Evolutionary conservation across 2,797 vertebrate genomes (phyloP), one percentile per base, ranked within the genome.

Genomic region (Florisuga fusca): DNA sequence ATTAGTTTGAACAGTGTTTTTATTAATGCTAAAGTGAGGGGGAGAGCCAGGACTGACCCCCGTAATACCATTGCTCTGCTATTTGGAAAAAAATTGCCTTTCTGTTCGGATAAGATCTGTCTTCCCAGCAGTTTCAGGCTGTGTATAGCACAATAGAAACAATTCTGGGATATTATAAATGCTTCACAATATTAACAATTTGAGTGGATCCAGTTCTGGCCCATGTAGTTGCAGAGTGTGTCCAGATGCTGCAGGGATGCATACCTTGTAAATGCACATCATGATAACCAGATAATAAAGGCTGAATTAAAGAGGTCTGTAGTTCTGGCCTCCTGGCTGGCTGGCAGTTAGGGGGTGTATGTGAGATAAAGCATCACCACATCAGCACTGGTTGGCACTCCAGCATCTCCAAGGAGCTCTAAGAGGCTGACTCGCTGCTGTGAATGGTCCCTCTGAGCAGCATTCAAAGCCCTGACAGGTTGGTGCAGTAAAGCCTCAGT

Each of bases 231-330:
- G 69, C 55, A 73, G 69, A 94, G 50, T 53, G 53, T 73, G 85
- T 84, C 90, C 96, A 93, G 85, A 95, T 82, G 80, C 76, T 85
- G 48, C 85, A 59, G 16, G 31, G 90, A 84, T 81, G 77, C 38
- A 10, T 51, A 59, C 73, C 83, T 86, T 88, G 83, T 80, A 90
- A 84, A 81, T 63, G 50, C 25, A 73, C 34, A 4, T 66, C 38
- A 78, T 33, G 93, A 69, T 69, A 81, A 93, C 75, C 31, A 73
- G 91, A 82, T 46, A 91, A 81, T 87, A 87, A 84, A 69, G 25
- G 43, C 36, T 51, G 45, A 51, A 55, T 86, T 90, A 66, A 89
- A 27, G n/a, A 81, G 66, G 22, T 41, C 0, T 1, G 31, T 31
- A 25, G 22, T 45, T 91, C 78, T 81, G 74, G 54, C 45, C 67